Conservation (phyloP, 2,888 invertebrate species). For the Hoplodrina ambigua region DNA sequence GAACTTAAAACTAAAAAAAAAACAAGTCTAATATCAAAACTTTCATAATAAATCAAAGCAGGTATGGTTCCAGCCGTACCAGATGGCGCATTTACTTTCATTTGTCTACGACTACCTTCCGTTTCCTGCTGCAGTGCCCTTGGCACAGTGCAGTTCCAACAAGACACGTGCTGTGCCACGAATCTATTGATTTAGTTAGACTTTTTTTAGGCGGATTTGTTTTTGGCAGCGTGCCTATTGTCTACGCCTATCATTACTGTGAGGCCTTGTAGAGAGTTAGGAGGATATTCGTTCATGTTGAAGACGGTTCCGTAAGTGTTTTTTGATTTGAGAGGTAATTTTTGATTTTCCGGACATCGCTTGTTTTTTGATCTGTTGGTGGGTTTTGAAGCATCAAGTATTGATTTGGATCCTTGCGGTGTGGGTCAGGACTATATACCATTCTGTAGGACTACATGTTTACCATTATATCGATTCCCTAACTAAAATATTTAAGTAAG, state of each 20-base stretch:
- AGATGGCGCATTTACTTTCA: slow-evolving; percentile 36
- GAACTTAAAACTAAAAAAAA: not conserved
- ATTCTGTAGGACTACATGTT: too few species aligned
- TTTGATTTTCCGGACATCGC: not conserved
- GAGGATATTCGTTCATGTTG: not conserved
- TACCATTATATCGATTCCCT: not conserved
- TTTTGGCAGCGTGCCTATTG: slow-evolving; percentile 52
- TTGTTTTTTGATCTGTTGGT: not conserved
- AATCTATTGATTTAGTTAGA: slow-evolving; percentile 36
- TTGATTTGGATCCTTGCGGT: not conserved
- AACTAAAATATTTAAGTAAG: not conserved
- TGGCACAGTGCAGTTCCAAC: slow-evolving; percentile 47
- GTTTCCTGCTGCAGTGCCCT: slow-evolving; percentile 42
- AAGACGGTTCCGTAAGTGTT: slow-evolving; percentile 23
- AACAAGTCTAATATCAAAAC: slow-evolving; percentile 31
- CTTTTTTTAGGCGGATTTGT: slow-evolving; percentile 28
- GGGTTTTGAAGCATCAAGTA: too few species aligned
- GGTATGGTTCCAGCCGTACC: slow-evolving; percentile 11
- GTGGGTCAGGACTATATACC: too few species aligned
- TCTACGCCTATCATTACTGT: slow-evolving; percentile 14
- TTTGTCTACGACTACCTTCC: slow-evolving; percentile 15
- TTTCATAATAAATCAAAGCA: slow-evolving; percentile 30
- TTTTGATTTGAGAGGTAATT: not conserved
- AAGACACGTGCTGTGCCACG: slow-evolving; percentile 1
- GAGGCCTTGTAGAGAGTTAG: slow-evolving; percentile 17